Percentiles rank a stretch among this genome's conserved stretches.
Conservation (phyloP, 53 echinoderm and acorn worm genomes). For the Antedon mediterranea region DNA sequence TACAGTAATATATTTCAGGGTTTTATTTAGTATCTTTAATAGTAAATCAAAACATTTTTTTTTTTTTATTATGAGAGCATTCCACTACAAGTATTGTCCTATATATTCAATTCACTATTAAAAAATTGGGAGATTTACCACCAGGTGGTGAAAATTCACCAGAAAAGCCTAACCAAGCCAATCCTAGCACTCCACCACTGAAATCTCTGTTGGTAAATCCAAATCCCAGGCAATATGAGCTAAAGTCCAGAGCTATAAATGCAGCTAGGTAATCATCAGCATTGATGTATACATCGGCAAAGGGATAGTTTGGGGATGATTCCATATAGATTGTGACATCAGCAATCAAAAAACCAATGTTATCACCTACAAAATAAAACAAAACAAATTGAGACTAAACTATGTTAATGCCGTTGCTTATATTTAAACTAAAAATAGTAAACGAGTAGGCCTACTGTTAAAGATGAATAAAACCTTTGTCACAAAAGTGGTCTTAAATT, state of each 20-base stretch:
- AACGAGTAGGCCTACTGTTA: too few species aligned
- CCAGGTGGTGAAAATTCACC: slow-evolving; percentile 16
- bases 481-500: background rate
- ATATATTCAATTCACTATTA: too few species aligned
- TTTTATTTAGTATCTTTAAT: too few species aligned
- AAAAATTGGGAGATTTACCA: slow-evolving; percentile 12
- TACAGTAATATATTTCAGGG: background rate
- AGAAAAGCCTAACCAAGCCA: slow-evolving; percentile 44
- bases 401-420: too few species aligned
- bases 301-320: slow-evolving; percentile 4
- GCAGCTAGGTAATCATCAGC: slow-evolving; percentile 19
- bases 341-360: slow-evolving; percentile 35
- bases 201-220: slow-evolving; percentile 36
- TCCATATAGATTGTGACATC: slow-evolving; percentile 26
- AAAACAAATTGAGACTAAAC: too few species aligned
- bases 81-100: too few species aligned
- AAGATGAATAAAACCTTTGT: too few species aligned
- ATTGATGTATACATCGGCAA: background rate
- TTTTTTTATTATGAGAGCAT: too few species aligned
- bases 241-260: slow-evolving; percentile 32
- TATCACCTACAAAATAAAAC: slow-evolving; percentile 21
- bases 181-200: slow-evolving; percentile 21
- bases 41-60: too few species aligned
- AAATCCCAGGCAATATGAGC: slow-evolving; percentile 33
- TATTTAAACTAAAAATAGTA: background rate